Conservation (phyloP, 2,888 invertebrate genomes). For the Ischnus inquisitorius region DNA sequence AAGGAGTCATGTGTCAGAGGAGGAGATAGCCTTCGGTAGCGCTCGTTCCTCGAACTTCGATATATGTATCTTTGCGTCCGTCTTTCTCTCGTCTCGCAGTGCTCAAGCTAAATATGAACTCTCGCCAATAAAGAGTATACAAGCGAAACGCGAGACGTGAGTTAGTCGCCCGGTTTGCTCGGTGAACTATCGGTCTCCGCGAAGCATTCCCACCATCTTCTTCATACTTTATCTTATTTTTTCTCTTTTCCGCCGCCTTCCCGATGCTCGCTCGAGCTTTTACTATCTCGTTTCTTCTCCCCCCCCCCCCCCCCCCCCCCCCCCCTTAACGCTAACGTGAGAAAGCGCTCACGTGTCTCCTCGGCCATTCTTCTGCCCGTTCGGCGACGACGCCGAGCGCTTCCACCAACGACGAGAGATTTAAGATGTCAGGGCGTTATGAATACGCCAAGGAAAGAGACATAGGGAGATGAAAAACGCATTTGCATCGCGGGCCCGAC, state of each 20-base stretch:
- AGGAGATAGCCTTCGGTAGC: slow-evolving; percentile 20
- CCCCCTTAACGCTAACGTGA: not conserved
- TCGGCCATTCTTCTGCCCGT: slow-evolving; percentile 22
- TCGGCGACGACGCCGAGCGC: not conserved
- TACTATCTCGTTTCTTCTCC: slow-evolving; percentile 33
- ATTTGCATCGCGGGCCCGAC: slow-evolving; percentile 52
- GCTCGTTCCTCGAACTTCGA: slow-evolving; percentile 49
- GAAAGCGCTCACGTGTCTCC: not conserved
- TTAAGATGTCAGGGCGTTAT: slow-evolving; percentile 64
- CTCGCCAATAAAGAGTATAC: slow-evolving; percentile 38
- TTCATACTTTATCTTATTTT: slow-evolving; percentile 29
- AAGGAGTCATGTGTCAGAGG: slow-evolving; percentile 11
- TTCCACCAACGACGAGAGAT: slow-evolving; percentile 50
- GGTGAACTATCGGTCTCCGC: slow-evolving; percentile 42
- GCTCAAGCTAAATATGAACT: slow-evolving; percentile 39
- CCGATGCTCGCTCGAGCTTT: not conserved
- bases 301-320: too few species aligned
- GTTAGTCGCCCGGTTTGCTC: slow-evolving; percentile 49
- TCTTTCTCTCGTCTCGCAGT: slow-evolving; percentile 1
- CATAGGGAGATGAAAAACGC: slow-evolving; percentile 61
- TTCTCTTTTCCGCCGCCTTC: not conserved
- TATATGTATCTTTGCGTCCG: not conserved
- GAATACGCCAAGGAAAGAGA: slow-evolving; percentile 60
- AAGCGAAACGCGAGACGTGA: slow-evolving; percentile 35
- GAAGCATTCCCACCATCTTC: not conserved